Evolutionary conservation across 2,888 invertebrate genomes (phyloP), one percentile per base, ranked within the genome.

Genomic region (Tromatobia lineatoria): DNA sequence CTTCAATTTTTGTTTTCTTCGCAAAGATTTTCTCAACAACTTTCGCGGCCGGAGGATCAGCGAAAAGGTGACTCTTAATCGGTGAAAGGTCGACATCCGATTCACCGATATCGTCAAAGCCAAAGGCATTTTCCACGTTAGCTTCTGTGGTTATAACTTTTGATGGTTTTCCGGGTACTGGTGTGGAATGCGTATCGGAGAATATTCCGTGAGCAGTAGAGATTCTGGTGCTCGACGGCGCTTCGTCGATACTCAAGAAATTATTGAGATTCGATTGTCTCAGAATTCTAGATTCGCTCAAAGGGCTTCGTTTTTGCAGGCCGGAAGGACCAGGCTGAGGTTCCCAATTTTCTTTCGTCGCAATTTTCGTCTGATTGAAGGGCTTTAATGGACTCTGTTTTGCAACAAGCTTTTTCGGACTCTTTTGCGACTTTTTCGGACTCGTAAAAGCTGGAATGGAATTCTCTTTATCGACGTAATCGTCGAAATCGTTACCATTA

Each of bases 181-280:
- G 85, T 11, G 88, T 87, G 0, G 90, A 88, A 75, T 86, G 57
- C 8, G 67, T 52, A 67, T 92, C 92, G 23, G 87, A 85, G 70
- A 92, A 92, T 76, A 92, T 90, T 45, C 91, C 91, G 82, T 92
- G 90, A 10, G 70, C 18, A 7, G 91, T 91, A 13, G 15, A 83
- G 57, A 92, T 91, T 15, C 64, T 78, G 2, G 88, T 88, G 69
- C 88, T 89, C 20, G 88, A 85, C 23, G 92, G 92, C 86, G 89
- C 88, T 38, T 91, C 90, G 10, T 87, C 87, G 50, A 92, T 45
- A 73, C 91, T 91, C 34, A 93, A 85, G 78, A 91, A 93, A 61
- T 85, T 87, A 85, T 92, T 87, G 3, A 93, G 87, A 85, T 90
- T 92, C 15, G 91, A 89, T 79, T 93, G 92, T 34, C 77, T 86